Evolutionary conservation across 2,888 invertebrate species (phyloP).

Genomic region (Carabus problematicus): DNA sequence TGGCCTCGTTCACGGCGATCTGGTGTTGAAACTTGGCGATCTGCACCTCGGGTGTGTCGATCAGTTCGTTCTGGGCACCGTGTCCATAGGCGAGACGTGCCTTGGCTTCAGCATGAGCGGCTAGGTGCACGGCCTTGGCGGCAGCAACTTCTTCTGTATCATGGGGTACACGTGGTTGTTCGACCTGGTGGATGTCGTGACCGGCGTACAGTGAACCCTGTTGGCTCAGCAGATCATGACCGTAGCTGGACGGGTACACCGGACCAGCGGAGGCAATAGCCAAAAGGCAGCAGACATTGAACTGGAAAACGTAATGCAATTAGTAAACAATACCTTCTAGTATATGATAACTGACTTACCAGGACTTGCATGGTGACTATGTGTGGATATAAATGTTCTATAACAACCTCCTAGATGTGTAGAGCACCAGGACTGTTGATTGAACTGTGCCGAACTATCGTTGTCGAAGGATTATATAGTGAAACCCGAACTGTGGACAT

Average conservation of each 20-base stretch:
- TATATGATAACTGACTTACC: conserved; percentile 7
- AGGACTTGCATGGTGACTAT: conserved; percentile 17
- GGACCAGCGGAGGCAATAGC: not conserved
- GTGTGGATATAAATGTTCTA: not conserved
- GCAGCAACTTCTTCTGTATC: conserved; percentile 30
- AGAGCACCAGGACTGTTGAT: conserved; percentile 32
- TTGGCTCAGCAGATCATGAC: conserved; percentile 8
- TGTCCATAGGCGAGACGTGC: conserved; percentile 18
- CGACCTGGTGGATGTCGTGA: conserved; percentile 5
- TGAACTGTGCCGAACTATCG: too few species aligned
- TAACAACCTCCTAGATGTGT: conserved; percentile 28
- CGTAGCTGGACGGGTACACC: not conserved
- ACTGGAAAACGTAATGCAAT: not conserved
- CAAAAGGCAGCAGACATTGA: not conserved
- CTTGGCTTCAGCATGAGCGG: conserved; percentile 30
- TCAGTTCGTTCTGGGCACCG: conserved; percentile 11
- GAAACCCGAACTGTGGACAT: too few species aligned
- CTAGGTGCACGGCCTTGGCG: conserved; percentile 30
- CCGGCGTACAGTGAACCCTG: not conserved
- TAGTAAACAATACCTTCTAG: not conserved
- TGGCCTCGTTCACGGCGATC: conserved; percentile 19
- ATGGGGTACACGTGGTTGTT: conserved; percentile 23
- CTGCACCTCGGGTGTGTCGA: conserved; percentile 36
- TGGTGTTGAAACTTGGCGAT: conserved; percentile 22
- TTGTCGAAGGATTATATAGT: too few species aligned